Conservation (phyloP, 2,888 invertebrate genomes). For the Ornithoptera priamus region DNA sequence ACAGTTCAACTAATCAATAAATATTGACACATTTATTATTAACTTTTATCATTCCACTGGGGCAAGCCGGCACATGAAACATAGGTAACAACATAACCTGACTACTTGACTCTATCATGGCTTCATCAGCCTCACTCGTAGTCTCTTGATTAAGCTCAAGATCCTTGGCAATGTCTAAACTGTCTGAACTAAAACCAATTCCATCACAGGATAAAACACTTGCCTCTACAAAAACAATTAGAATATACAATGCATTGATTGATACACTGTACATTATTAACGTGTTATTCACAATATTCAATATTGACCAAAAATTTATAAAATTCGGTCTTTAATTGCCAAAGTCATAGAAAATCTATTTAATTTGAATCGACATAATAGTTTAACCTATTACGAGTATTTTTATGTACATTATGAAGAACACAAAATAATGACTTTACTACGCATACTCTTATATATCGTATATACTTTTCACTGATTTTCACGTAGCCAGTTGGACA, state of each 20-base stretch:
- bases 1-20: background rate
- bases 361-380: background rate
- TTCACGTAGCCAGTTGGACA: background rate
- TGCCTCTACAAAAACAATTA: background rate
- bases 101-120: background rate
- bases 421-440: background rate
- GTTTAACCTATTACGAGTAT: background rate
- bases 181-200: background rate
- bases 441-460: background rate
- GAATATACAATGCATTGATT: slow-evolving; percentile 3
- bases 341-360: background rate
- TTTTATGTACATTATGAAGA: background rate
- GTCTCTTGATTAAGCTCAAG: background rate
- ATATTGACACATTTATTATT: slow-evolving; percentile 4
- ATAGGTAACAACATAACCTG: slow-evolving; percentile 1
- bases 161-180: background rate
- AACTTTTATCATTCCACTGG: slow-evolving; percentile 3
- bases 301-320: background rate
- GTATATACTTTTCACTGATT: background rate
- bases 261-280: slow-evolving; percentile 4
- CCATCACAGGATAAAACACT: background rate
- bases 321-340: background rate
- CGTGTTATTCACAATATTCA: background rate
- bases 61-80: slow-evolving; percentile 6
- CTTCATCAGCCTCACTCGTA: background rate